These are phyloP conservation scores for Notechis scutatus DNA, from an alignment of 2,113 vertebrate genomes.

Conservation along the genomic window DNA sequence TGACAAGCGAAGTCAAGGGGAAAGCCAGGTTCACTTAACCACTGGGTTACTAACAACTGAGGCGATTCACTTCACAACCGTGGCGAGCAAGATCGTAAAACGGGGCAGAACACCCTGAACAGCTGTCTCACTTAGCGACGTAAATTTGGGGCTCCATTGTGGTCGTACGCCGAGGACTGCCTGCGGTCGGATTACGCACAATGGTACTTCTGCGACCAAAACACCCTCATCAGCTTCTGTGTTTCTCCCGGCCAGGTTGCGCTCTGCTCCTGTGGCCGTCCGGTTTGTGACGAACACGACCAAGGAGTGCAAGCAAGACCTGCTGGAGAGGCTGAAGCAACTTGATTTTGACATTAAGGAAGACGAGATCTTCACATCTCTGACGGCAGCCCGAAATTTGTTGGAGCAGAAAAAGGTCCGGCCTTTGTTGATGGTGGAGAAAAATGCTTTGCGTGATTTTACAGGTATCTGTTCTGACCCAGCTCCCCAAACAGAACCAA, in stretches of 20 bases:
- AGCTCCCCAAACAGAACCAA: too few species aligned
- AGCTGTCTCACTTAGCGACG: too few species aligned
- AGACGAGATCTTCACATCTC: conserved; percentile 91
- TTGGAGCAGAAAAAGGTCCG: conserved; percentile 81
- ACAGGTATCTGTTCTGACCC: conserved; percentile 65
- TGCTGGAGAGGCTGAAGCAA: conserved; percentile 78
- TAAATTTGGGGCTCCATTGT: too few species aligned
- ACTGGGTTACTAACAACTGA: too few species aligned
- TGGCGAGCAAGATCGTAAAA: too few species aligned
- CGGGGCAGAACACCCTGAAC: too few species aligned
- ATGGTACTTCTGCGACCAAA: background rate
- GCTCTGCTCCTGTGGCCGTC: conserved; percentile 72
- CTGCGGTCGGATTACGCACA: accelerated
- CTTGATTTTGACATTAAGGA: conserved; percentile 87
- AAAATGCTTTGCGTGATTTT: conserved; percentile 88
- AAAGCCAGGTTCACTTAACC: too few species aligned
- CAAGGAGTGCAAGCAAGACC: conserved; percentile 86
- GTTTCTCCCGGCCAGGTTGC: conserved; percentile 71
- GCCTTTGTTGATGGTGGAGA: conserved; percentile 87
- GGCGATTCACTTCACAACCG: too few species aligned
- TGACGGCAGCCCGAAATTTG: conserved; percentile 88
- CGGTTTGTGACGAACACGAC: conserved; percentile 97
- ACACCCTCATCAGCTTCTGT: background rate
- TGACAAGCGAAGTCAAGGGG: too few species aligned
- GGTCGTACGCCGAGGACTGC: too few species aligned